phyloP scores from a whole-genome alignment of 2,888 invertebrate species.

The Drosophila suboccidentalis region DNA sequence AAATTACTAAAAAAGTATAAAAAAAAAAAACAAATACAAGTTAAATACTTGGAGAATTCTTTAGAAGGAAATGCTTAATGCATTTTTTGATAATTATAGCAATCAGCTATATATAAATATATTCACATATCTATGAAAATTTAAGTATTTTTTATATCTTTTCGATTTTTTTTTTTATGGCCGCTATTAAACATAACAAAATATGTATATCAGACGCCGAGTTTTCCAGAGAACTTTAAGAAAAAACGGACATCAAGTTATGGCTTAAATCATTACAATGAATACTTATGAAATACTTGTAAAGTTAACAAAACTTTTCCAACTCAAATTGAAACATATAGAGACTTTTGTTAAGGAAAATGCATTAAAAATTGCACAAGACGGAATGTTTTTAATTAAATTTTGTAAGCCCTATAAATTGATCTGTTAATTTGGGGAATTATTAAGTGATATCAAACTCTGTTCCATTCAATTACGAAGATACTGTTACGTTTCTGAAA shows the following conservation, averaged over 20 bases:
- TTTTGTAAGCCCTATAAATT: background rate
- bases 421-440: background rate
- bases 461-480: background rate
- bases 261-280: background rate
- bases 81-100: too few relatives aligned
- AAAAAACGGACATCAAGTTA: background rate
- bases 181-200: background rate
- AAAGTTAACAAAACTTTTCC: background rate
- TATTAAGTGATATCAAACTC: background rate
- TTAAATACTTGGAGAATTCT: constrained; percentile 2
- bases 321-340: background rate
- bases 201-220: background rate
- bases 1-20: background rate
- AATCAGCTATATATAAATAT: background rate
- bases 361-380: background rate
- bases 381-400: background rate
- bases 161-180: constrained; percentile 6
- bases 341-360: background rate
- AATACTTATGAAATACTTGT: constrained; percentile 7
- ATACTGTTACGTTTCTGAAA: background rate
- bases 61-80: background rate
- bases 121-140: background rate
- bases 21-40: constrained; percentile 4
- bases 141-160: background rate
- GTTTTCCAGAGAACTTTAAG: background rate